Evolutionary conservation across 2,113 vertebrate species (phyloP).

Genomic region (Hemiscyllium ocellatum): DNA sequence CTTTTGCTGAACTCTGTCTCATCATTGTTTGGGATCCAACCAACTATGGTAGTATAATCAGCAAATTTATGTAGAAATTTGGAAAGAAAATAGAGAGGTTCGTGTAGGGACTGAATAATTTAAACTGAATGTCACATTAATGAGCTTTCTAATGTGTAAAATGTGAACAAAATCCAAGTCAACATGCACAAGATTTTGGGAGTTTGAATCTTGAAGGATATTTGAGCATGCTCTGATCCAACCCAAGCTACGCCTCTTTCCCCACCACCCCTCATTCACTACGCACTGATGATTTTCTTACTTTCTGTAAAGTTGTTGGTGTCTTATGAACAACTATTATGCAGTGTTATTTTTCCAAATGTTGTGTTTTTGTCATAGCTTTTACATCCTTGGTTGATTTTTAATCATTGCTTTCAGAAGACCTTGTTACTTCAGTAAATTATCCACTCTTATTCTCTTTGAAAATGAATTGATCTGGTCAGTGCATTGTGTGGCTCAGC

Average conservation of each 20-base stretch:
- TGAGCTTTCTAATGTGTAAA: background rate
- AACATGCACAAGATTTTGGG: background rate
- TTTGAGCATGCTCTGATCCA: background rate
- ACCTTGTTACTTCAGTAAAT: background rate
- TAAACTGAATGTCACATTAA: background rate
- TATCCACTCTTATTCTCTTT: background rate
- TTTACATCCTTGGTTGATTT: background rate
- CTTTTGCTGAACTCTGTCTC: no score
- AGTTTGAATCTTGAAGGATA: background rate
- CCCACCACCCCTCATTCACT: background rate
- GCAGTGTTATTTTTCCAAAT: background rate
- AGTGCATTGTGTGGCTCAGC: background rate
- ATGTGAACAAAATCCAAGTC: background rate
- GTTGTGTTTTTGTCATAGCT: background rate
- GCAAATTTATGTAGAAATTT: background rate
- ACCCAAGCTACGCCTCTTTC: background rate
- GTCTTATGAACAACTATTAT: background rate
- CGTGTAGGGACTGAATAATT: background rate
- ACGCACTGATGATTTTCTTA: background rate
- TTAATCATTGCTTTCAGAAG: background rate
- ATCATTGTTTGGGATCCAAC: no score
- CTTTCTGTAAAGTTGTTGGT: background rate
- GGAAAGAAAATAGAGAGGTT: background rate
- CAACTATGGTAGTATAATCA: no score
- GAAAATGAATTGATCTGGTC: background rate